Percentiles rank a stretch among this genome's conserved stretches.
These are phyloP conservation scores for Drosophila busckii DNA, from an alignment of 1,140 invertebrate genomes.

Conservation along the genomic window DNA sequence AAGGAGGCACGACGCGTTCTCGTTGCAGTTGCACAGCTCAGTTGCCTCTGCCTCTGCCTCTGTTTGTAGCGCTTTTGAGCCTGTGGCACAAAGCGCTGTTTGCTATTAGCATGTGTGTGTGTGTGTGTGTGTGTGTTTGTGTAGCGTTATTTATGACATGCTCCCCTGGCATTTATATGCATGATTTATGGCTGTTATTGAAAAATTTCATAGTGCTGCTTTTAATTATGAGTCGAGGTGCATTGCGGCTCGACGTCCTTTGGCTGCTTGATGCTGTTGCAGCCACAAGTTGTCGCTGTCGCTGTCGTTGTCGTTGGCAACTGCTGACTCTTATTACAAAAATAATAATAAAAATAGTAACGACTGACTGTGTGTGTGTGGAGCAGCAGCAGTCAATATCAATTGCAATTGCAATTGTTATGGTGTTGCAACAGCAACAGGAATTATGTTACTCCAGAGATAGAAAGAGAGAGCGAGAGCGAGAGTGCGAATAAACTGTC, in stretches of 20 bases:
- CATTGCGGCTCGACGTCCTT: not conserved
- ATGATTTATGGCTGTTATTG: constrained; percentile 78
- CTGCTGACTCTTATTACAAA: too few species aligned
- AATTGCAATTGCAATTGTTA: not conserved
- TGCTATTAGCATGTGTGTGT: not conserved
- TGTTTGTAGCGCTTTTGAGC: too few species aligned
- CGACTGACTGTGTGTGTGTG: not conserved
- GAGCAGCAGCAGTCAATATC: not conserved
- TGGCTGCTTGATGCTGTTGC: not conserved
- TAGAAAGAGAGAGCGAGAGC: not conserved
- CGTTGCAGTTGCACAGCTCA: too few species aligned
- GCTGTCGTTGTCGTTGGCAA: too few species aligned
- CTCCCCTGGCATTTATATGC: constrained; percentile 73
- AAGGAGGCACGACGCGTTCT: too few species aligned
- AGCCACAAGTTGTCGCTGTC: constrained; percentile 5
- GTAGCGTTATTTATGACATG: constrained; percentile 71
- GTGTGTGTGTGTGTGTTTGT: constrained; percentile 5
- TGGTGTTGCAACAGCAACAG: constrained; percentile 31
- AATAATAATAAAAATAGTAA: constrained; percentile 2
- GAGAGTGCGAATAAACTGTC: not conserved
- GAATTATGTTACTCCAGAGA: constrained; percentile 43
- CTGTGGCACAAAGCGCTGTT: not conserved
- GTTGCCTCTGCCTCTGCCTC: too few species aligned
- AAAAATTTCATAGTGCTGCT: constrained; percentile 73
- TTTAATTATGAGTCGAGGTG: constrained; percentile 71